phyloP scores from a whole-genome alignment of 2,113 vertebrate genomes.

The Dipodomys stephensi region DNA sequence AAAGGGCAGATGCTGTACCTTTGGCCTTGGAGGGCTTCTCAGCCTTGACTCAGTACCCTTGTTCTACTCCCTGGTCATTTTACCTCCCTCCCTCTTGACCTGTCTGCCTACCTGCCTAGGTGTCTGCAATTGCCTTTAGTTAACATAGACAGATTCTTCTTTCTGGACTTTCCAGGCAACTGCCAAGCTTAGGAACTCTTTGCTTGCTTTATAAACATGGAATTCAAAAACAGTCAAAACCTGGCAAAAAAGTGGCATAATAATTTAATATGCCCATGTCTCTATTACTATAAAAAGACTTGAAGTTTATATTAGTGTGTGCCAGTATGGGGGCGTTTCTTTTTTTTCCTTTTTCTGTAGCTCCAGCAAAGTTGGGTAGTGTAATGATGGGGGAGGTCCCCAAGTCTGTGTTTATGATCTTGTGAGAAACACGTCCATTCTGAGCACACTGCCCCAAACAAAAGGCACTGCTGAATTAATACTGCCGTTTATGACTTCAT shows the following conservation, averaged over 20 bases:
- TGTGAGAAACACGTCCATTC: slow-evolving; percentile 37
- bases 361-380: slow-evolving; percentile 54
- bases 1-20: background rate
- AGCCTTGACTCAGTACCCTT: rapidly evolving
- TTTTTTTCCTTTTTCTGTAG: background rate
- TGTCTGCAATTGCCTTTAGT: background rate
- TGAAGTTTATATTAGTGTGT: slow-evolving; percentile 42
- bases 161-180: background rate
- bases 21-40: background rate
- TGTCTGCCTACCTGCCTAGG: slow-evolving; percentile 13
- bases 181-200: background rate
- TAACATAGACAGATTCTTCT: background rate
- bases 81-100: background rate
- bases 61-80: background rate
- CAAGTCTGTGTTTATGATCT: slow-evolving; percentile 39
- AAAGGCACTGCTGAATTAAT: background rate
- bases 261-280: slow-evolving; percentile 53
- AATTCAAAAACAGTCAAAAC: slow-evolving; percentile 30
- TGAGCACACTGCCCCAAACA: background rate
- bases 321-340: background rate
- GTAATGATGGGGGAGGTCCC: slow-evolving; percentile 32
- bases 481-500: background rate
- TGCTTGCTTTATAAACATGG: slow-evolving; percentile 6
- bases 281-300: slow-evolving; percentile 70
- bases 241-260: slow-evolving; percentile 40